Evolutionary conservation across 2,113 vertebrate species (phyloP).

Genomic region (Willisornis vidua): DNA sequence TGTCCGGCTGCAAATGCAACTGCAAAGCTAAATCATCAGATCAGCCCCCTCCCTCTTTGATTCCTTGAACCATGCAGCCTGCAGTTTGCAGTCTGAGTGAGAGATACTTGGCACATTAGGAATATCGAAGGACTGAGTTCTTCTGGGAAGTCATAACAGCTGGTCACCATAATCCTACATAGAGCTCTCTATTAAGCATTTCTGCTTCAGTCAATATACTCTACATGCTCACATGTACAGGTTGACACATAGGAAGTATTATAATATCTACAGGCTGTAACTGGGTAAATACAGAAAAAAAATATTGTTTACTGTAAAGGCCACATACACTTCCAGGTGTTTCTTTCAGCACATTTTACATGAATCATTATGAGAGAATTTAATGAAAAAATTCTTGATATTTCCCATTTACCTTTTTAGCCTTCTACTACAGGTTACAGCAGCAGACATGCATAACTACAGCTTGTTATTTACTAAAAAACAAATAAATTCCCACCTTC

Average conservation of each 20-base stretch:
- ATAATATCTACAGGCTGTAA: background rate
- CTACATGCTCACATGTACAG: background rate
- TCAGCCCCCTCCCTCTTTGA: background rate
- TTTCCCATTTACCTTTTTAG: background rate
- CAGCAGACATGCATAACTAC: background rate
- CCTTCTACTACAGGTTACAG: background rate
- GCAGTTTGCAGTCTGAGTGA: background rate
- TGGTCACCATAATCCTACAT: background rate
- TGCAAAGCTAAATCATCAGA: background rate
- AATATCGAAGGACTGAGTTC: background rate
- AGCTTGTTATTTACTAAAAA: background rate
- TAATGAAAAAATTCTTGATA: background rate
- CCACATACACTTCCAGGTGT: background rate
- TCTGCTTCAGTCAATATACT: background rate
- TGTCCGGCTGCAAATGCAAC: background rate
- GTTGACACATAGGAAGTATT: background rate
- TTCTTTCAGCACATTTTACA: background rate
- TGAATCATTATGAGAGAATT: background rate
- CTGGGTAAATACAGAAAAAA: background rate
- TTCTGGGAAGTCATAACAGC: background rate
- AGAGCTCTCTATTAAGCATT: background rate
- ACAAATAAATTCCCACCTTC: constrained; percentile 73
- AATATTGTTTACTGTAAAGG: background rate
- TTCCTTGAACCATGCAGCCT: background rate
- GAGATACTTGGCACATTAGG: background rate